Evolutionary conservation across 2,113 vertebrate species (phyloP).

Genomic region (Gnathonemus echidnorhynchus): DNA sequence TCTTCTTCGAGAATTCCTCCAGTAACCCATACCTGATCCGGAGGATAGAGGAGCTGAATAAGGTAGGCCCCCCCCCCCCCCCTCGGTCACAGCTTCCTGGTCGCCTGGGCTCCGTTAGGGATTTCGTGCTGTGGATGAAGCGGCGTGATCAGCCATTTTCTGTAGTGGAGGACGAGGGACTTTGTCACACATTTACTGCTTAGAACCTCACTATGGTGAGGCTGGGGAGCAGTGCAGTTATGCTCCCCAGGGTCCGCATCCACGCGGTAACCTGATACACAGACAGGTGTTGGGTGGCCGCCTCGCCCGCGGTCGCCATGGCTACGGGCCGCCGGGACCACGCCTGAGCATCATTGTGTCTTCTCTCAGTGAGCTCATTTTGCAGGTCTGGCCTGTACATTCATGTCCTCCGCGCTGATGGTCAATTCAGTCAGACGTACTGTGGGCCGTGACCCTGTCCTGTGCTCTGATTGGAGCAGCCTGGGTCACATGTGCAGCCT

Average conservation of each 20-base stretch:
- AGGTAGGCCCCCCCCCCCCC: conserved; percentile 62
- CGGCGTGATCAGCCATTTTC: background rate
- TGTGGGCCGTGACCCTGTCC: background rate
- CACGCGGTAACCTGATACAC: background rate
- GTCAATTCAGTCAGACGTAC: background rate
- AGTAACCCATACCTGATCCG: conserved; percentile 98
- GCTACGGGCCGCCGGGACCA: background rate
- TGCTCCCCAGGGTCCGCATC: background rate
- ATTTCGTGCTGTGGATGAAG: background rate
- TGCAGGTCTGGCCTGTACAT: background rate
- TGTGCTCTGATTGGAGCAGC: background rate
- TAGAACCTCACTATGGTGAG: background rate
- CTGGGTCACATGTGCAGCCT: background rate
- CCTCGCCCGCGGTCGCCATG: background rate
- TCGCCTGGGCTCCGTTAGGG: background rate
- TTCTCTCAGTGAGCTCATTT: background rate
- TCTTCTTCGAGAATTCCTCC: conserved; percentile 99
- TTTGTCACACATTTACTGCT: background rate
- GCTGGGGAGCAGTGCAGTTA: background rate
- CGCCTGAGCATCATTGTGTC: background rate
- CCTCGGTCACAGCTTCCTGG: background rate
- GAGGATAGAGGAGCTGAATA: conserved; percentile 98
- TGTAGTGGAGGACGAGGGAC: background rate
- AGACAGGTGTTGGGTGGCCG: background rate
- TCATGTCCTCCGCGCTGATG: background rate